These are phyloP conservation scores for Syrmaticus mikado DNA, from an alignment of 2,113 vertebrate genomes.

Conservation along the genomic window DNA sequence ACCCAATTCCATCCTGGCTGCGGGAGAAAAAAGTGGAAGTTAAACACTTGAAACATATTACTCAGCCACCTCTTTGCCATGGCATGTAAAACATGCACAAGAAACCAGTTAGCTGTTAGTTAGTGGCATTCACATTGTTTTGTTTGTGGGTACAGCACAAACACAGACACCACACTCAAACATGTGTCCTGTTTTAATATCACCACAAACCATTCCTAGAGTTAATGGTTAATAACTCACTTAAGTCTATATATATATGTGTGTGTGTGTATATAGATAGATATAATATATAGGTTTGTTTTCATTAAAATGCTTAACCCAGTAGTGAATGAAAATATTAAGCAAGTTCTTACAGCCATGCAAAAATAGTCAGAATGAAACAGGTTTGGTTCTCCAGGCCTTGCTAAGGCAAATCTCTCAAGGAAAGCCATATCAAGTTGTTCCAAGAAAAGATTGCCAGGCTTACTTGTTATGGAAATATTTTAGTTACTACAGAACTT, in stretches of 20 bases:
- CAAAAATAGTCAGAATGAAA: conserved; percentile 31
- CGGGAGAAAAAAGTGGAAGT: not conserved
- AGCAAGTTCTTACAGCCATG: conserved; percentile 51
- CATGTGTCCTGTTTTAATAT: conserved; percentile 75
- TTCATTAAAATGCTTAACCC: conserved; percentile 53
- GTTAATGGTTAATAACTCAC: conserved; percentile 75
- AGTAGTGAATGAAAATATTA: conserved; percentile 60
- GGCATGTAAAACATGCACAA: conserved; percentile 69
- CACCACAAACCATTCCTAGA: conserved; percentile 73
- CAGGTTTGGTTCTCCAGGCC: not conserved
- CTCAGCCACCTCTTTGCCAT: conserved; percentile 70
- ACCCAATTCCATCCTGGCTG: not conserved
- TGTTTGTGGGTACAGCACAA: conserved; percentile 78
- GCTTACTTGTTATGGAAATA: not conserved
- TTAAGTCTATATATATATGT: conserved; percentile 13
- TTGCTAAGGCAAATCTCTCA: conserved; percentile 9
- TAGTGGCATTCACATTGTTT: conserved; percentile 68
- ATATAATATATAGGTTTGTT: not conserved
- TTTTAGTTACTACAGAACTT: conserved; percentile 30
- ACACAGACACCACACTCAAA: conserved; percentile 76
- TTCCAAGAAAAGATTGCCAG: not conserved
- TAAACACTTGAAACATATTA: conserved; percentile 30
- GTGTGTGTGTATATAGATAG: too few relatives aligned
- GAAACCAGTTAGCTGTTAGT: conserved; percentile 72
- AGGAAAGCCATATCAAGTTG: conserved; percentile 20